Conservation (phyloP, 2,797 vertebrate species). For the Lophotriccus pileatus region DNA sequence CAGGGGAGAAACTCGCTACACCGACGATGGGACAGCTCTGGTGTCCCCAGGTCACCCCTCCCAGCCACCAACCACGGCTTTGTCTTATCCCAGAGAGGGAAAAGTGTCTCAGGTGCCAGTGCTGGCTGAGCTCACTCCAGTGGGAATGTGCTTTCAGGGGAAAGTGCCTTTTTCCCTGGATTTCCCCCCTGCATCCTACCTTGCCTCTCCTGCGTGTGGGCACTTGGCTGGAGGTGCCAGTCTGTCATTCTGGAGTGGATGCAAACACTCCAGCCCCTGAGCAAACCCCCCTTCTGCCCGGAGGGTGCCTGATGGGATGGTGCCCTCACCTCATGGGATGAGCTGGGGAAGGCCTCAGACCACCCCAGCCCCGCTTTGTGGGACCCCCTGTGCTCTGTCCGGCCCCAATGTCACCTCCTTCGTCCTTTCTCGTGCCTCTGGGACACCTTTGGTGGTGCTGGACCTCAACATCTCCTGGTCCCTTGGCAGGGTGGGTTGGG, state of each 20-base stretch:
- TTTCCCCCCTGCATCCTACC: not conserved
- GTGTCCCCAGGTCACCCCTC: not conserved
- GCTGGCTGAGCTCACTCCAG: not conserved
- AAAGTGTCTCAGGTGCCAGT: not conserved
- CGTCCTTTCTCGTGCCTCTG: not conserved
- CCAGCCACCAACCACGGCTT: not conserved
- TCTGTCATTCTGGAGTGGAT: not conserved
- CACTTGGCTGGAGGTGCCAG: not conserved
- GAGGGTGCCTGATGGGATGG: too few species aligned
- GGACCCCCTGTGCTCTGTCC: not conserved
- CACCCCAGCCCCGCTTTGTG: too few species aligned
- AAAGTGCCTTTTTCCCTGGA: not conserved
- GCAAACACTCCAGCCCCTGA: not conserved
- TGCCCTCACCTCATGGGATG: not conserved
- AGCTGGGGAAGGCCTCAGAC: not conserved
- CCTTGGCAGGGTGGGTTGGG: not conserved
- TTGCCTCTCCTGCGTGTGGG: not conserved
- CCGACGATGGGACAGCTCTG: not conserved
- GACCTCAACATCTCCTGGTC: not conserved
- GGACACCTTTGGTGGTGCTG: not conserved
- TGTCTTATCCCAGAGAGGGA: not conserved
- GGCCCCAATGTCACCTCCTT: not conserved
- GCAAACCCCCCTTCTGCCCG: not conserved
- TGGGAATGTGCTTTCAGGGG: rapidly evolving
- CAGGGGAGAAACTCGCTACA: not conserved